These are phyloP conservation scores for Ceyx erithaca DNA, from an alignment of 2,797 vertebrate species.

Conservation along the genomic window DNA sequence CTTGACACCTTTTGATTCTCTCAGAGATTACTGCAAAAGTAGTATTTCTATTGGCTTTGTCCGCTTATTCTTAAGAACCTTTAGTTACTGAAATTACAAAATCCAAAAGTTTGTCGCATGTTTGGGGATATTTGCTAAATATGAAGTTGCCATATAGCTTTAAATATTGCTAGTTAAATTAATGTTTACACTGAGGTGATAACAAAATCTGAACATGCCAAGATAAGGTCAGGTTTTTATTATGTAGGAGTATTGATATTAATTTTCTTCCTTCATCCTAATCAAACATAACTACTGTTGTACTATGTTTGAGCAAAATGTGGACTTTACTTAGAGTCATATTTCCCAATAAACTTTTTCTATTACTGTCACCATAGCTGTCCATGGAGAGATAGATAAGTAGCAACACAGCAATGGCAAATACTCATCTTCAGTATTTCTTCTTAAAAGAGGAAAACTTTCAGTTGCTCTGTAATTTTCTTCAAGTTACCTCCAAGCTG, in stretches of 20 bases:
- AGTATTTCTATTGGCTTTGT: not conserved
- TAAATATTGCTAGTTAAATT: not conserved
- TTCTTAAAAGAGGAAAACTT: not conserved
- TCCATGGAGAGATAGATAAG: not conserved
- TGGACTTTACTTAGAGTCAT: not conserved
- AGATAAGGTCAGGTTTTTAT: not conserved
- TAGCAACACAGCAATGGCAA: not conserved
- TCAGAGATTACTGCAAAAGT: not conserved
- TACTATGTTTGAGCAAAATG: not conserved
- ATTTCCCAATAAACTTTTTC: not conserved
- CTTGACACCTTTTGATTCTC: not conserved
- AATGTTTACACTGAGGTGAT: not conserved
- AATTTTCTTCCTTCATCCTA: not conserved
- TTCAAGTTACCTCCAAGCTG: not conserved
- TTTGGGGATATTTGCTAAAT: not conserved
- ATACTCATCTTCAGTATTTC: not conserved
- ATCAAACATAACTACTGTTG: not conserved
- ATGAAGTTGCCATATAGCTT: not conserved
- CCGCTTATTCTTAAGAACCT: not conserved
- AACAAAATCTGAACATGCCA: not conserved
- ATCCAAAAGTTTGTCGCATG: not conserved
- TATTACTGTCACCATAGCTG: not conserved
- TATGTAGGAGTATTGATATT: not conserved
- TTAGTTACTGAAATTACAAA: not conserved
- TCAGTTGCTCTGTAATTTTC: not conserved